Base-by-base conservation (phyloP, 2,113 vertebrate genomes). In the Scytalopus superciliaris region DNA sequence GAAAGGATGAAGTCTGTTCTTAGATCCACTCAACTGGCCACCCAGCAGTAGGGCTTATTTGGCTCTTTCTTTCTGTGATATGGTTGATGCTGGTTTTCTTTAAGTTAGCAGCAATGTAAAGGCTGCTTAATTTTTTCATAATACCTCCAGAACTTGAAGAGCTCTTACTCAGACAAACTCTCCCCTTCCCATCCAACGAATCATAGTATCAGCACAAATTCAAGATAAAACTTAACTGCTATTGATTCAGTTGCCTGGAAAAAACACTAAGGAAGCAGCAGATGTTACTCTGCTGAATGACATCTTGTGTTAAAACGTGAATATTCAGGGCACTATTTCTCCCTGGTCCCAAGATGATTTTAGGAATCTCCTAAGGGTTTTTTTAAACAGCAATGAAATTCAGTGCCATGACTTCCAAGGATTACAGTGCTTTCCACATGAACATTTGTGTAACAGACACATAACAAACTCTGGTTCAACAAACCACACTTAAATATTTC, bases 221-320 rank as follows among this genome's bases (percentile, higher is more conserved):
- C 72, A 81, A 93, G 72, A 90, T 90, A 93, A 96, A 96, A 79
- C 55, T 79, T 82, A 87, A 87, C 74, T 73, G 49, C 59, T 92
- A 84, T 77, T 31, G 40, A 80, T 87, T 91, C 3, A 13, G 40
- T 82, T 93, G 93, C 55, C 74, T 55, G 45, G 55, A 66, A 79
- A 84, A 44, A 89, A 76, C 59, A 55, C 89, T 67, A 91, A 42
- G 52, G 84, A 87, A 89, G 39, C 21, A 85, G 84, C 91, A 97
- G 94, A 90, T 88, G 91, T 52, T 91, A 77, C 52, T 87, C 23
- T 4, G 4, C 19, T 67, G 78, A 94, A 84, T 17, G 67, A 87
- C 67, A 95, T 82, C 70, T 84, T 83, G 81, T 73, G 67, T 67
- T 85, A 93, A 80, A 96, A 93, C 0, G 37, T 59, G 55, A 90